Base-by-base conservation (phyloP, 2,888 invertebrate genomes). In the Caenorhabditis angaria region DNA sequence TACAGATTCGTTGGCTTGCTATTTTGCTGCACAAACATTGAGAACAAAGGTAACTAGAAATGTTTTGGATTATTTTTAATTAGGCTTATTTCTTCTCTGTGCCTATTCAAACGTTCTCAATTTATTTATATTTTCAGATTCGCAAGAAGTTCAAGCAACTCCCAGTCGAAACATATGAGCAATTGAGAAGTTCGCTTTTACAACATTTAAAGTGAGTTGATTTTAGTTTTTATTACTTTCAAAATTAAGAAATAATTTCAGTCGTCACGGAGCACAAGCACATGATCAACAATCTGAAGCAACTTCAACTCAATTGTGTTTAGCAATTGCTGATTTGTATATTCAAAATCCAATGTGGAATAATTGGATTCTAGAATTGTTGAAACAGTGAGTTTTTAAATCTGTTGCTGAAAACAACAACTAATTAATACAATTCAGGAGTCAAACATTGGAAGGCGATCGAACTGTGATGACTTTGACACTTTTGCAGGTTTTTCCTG, bases 1-100 rank as follows among this genome's bases (percentile, higher is more conserved):
- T 87, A 91, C 92, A 22, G 75, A 80, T 32, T 65, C 82, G 0
- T 61, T 82, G 3, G 67, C 76, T 25, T 76, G 77, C 89, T 97
- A 96, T 88, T 97, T 99, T 90, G 97, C 96, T 57, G 96, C 97
- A 14, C 97, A 97, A 89, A 99, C 97, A 1, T 94, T 99, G 93
- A 91, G 97, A 83, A 67, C 74, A 12, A 74, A 79, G 54, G 68
- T 63, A 59, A 12, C 35, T 18, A 41, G 18, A 24, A 54, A 27
- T 56, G 25, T 51, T 32, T 61, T 18, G 32, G 35, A 27, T n/a
- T n/a, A n/a, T n/a, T n/a, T n/a, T n/a, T n/a, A n/a, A n/a, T n/a
- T n/a, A n/a, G n/a, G n/a, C n/a, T n/a, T n/a, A n/a, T n/a, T n/a
- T n/a, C n/a, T n/a, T n/a, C n/a, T n/a, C n/a, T n/a, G n/a, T n/a